Evolutionary conservation across 1,140 invertebrate genomes (phyloP).

Genomic region (Muscidifurax raptorellus): DNA sequence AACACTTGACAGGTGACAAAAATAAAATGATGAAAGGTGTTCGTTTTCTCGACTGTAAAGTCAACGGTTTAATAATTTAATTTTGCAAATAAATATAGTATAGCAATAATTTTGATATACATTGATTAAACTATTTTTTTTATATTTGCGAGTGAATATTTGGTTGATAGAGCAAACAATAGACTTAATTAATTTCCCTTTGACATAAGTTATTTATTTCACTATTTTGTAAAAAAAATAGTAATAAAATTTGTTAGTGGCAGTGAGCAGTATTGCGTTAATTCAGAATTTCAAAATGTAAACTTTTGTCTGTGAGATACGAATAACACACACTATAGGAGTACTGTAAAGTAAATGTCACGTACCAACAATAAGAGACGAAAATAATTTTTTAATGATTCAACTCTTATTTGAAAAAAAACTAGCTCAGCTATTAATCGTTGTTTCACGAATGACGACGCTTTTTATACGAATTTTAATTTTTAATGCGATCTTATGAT

Average conservation of each 20-base stretch:
- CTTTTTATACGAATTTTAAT: constrained; percentile 76
- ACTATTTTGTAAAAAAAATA: constrained; percentile 48
- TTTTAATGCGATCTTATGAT: constrained; percentile 72
- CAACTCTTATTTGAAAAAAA: constrained; percentile 41
- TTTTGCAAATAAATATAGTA: constrained; percentile 18
- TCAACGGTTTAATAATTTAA: constrained; percentile 20
- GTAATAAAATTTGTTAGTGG: constrained; percentile 43
- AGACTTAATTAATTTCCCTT: constrained; percentile 39
- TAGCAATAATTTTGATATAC: constrained; percentile 48
- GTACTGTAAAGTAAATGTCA: constrained; percentile 46
- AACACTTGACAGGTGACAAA: constrained; percentile 14
- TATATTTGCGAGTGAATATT: constrained; percentile 34
- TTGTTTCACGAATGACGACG: constrained; percentile 66
- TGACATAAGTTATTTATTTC: constrained; percentile 50
- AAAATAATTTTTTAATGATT: constrained; percentile 49
- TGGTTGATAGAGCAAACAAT: constrained; percentile 37
- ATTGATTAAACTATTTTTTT: constrained; percentile 40
- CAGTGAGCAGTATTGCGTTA: constrained; percentile 41
- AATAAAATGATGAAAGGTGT: constrained; percentile 16
- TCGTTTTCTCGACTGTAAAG: constrained; percentile 7
- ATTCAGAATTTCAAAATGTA: constrained; percentile 43
- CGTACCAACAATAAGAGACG: constrained; percentile 43
- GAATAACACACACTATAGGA: constrained; percentile 25
- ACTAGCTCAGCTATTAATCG: constrained; percentile 39
- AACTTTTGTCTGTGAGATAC: constrained; percentile 38